A percentile compares a stretch with the other conserved stretches of the same genome.
These are phyloP conservation scores for Oreochromis niloticus DNA, from an alignment of 2,113 vertebrate genomes.

Conservation along the genomic window DNA sequence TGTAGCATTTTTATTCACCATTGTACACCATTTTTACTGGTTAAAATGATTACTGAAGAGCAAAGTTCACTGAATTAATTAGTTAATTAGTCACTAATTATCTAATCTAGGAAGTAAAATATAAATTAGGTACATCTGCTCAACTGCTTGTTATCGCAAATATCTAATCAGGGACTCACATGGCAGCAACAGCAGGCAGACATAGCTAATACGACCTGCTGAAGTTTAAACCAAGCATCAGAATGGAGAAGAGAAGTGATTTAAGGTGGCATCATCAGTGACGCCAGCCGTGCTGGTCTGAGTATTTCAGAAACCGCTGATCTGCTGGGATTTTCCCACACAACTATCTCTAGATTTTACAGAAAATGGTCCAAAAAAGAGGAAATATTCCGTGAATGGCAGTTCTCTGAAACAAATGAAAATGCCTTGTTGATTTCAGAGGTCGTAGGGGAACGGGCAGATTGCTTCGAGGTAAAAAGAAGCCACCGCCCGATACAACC, in stretches of 20 bases:
- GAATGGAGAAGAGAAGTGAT: background rate
- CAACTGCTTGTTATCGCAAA: background rate
- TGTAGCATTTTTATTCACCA: background rate
- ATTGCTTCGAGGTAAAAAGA: background rate
- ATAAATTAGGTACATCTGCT: background rate
- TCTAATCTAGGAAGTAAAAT: background rate
- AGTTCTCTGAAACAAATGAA: background rate
- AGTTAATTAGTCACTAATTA: background rate
- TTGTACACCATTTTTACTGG: background rate
- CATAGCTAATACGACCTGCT: background rate
- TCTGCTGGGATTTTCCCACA: background rate
- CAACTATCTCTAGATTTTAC: background rate
- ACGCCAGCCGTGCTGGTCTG: background rate
- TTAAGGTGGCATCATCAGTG: background rate
- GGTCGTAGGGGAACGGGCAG: background rate
- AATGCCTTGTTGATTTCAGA: background rate
- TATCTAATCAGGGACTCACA: background rate
- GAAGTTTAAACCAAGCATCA: background rate
- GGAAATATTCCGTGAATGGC: background rate
- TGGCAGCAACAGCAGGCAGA: background rate
- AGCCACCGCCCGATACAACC: background rate
- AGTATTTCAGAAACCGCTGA: background rate
- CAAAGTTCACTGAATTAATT: background rate
- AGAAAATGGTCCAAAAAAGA: background rate
- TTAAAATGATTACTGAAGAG: background rate